Conservation (phyloP, 2,113 vertebrate species). For the Ancistrus triradiatus region DNA sequence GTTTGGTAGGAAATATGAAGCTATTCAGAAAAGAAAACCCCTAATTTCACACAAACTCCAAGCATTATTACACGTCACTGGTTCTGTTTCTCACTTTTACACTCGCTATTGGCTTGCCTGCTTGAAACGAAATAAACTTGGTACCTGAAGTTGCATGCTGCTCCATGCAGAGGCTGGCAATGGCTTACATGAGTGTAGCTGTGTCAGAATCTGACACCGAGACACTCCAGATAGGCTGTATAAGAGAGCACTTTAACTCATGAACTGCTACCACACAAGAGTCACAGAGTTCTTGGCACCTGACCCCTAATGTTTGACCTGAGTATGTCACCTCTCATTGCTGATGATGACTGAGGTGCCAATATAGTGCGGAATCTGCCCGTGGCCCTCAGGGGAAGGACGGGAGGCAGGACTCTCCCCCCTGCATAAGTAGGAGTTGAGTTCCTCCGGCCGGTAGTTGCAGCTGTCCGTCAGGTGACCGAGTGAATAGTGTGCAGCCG, state of each 20-base stretch:
- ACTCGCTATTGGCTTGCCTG: slow-evolving; percentile 26
- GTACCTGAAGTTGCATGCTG: slow-evolving; percentile 39
- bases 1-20: slow-evolving; percentile 1
- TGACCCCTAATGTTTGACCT: slow-evolving; percentile 21
- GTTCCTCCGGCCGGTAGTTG: slow-evolving; percentile 59
- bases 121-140: slow-evolving; percentile 45
- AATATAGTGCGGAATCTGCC: slow-evolving; percentile 78
- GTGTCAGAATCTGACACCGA: slow-evolving; percentile 1
- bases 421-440: slow-evolving; percentile 62
- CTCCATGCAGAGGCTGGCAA: slow-evolving; percentile 19
- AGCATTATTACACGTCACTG: no score
- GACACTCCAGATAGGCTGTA: neutral
- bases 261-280: neutral
- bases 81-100: slow-evolving; percentile 2
- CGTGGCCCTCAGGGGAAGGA: slow-evolving; percentile 69
- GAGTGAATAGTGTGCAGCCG: slow-evolving; percentile 61
- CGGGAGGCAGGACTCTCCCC: slow-evolving; percentile 70
- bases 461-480: slow-evolving; percentile 62
- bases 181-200: slow-evolving; percentile 21
- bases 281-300: neutral
- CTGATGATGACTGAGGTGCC: slow-evolving; percentile 90
- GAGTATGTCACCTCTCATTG: slow-evolving; percentile 80
- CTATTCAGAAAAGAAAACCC: neutral
- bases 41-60: no score
- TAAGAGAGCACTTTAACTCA: neutral